Evolutionary conservation across 2,888 invertebrate species (phyloP).

Genomic region (Diloba caeruleocephala): DNA sequence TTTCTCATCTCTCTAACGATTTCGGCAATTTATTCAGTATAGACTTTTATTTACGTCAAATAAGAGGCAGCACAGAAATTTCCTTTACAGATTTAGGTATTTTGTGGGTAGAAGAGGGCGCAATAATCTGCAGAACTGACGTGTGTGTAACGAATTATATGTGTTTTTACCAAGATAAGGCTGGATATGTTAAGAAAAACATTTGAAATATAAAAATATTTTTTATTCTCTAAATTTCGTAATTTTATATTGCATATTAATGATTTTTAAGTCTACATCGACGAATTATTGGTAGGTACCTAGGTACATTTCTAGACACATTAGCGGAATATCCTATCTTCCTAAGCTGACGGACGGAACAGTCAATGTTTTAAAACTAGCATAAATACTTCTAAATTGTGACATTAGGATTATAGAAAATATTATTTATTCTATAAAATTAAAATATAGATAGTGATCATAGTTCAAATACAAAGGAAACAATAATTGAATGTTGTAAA

Average conservation of each 20-base stretch:
- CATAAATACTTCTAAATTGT: conserved; percentile 26
- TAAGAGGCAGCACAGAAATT: too few species aligned
- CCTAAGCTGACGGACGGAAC: conserved; percentile 26
- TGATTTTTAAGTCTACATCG: conserved; percentile 17
- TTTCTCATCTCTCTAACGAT: too few species aligned
- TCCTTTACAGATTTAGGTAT: too few species aligned
- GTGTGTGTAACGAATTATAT: too few species aligned
- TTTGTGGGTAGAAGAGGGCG: too few species aligned
- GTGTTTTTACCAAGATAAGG: too few species aligned
- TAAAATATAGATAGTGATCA: not conserved
- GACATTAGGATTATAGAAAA: conserved; percentile 17
- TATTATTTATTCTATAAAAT: not conserved
- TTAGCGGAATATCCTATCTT: conserved; percentile 1
- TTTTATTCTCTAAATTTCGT: conserved; percentile 49
- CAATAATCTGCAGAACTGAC: too few species aligned
- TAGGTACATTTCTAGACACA: conserved; percentile 13
- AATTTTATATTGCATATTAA: conserved; percentile 44
- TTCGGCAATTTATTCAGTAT: too few species aligned
- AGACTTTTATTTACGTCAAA: too few species aligned
- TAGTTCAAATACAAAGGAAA: not conserved
- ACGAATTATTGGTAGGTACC: conserved; percentile 10
- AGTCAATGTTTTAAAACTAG: conserved; percentile 7
- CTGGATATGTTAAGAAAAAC: conserved; percentile 28
- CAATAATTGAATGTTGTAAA: not conserved
- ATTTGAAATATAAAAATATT: conserved; percentile 28